Conservation (phyloP, 2,888 invertebrate genomes). For the Melieria omissa region DNA sequence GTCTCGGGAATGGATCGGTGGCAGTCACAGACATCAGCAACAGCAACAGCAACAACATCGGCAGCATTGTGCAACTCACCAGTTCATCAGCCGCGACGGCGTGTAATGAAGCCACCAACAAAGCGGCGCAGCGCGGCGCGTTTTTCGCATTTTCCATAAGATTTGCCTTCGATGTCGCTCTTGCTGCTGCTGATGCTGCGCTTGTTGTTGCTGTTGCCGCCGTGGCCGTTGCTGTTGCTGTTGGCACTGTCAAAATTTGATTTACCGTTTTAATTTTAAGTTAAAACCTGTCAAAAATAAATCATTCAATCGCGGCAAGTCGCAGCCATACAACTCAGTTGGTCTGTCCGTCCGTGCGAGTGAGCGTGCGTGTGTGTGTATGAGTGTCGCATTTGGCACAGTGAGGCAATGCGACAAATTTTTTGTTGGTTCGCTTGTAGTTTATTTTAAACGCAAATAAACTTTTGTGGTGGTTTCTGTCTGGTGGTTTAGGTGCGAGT, state of each 20-base stretch:
- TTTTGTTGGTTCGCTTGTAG: constrained; percentile 5
- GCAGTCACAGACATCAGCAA: not conserved
- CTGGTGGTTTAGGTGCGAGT: too few relatives aligned
- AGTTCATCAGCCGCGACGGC: not conserved
- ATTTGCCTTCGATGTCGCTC: too few relatives aligned
- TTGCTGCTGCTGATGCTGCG: not conserved
- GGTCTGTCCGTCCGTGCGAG: constrained; percentile 9
- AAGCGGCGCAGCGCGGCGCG: not conserved
- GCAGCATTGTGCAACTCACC: not conserved
- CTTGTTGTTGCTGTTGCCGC: not conserved
- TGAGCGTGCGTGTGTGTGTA: constrained; percentile 23
- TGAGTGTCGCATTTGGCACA: constrained; percentile 30
- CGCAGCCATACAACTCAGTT: constrained; percentile 3
- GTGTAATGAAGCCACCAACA: not conserved
- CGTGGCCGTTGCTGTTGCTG: constrained; percentile 14
- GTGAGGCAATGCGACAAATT: constrained; percentile 27
- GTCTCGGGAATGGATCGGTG: not conserved
- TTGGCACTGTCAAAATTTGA: constrained; percentile 55
- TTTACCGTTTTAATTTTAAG: constrained; percentile 66
- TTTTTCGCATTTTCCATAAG: too few relatives aligned
- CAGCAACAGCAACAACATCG: not conserved
- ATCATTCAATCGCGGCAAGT: constrained; percentile 59
- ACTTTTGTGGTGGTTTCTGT: too few relatives aligned
- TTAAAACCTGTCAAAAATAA: constrained; percentile 66
- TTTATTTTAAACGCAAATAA: constrained; percentile 29